phyloP scores from a whole-genome alignment of 1,140 invertebrate genomes.

The Leptopilina clavipes region DNA sequence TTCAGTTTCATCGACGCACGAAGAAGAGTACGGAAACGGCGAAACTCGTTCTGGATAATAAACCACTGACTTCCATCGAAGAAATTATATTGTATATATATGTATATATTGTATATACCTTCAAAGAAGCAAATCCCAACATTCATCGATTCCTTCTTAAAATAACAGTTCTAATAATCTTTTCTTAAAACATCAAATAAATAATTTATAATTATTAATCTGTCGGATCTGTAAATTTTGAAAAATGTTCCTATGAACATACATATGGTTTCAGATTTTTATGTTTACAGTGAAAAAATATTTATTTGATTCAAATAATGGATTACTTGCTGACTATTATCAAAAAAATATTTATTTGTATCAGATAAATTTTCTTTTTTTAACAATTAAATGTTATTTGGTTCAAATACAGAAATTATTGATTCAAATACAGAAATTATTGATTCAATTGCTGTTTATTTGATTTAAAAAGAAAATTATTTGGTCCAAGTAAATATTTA shows the following conservation, averaged over 20 bases:
- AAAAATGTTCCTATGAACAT: constrained; percentile 17
- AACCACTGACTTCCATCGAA: constrained; percentile 8
- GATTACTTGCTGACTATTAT: no score
- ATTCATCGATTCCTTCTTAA: not conserved
- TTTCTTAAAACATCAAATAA: not conserved
- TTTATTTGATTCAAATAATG: no score
- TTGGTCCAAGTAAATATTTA: no score
- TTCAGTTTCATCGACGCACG: constrained; percentile 23
- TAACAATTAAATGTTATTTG: no score
- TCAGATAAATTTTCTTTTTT: no score
- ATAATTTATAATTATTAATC: not conserved
- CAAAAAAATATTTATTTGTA: no score
- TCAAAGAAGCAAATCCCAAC: constrained; percentile 2
- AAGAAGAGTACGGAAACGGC: constrained; percentile 17
- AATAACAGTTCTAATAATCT: constrained; percentile 16
- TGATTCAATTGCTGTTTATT: no score
- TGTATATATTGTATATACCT: not conserved
- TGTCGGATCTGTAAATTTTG: constrained; percentile 35
- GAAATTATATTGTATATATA: constrained; percentile 4
- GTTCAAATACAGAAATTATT: no score
- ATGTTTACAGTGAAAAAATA: no score
- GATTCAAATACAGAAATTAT: no score
- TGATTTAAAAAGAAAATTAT: no score
- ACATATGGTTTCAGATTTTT: no score
- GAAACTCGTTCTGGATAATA: constrained; percentile 28